Evolutionary conservation across 64 coral and sea anemone genomes (phyloP).

Genomic region (Actinia equina): DNA sequence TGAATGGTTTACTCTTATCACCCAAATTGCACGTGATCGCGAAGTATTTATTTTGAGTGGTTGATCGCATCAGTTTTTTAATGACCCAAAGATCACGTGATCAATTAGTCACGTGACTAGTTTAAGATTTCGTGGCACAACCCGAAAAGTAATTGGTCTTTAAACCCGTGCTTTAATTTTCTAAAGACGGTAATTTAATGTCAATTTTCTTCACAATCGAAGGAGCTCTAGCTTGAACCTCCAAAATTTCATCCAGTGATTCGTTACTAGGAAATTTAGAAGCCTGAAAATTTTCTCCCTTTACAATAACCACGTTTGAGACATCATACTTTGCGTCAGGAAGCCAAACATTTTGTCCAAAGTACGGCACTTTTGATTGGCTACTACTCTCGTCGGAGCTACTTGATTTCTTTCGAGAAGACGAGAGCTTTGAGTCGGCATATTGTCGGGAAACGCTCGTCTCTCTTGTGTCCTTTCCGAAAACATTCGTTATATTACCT

Average conservation of each 20-base stretch:
- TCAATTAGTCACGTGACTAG: too few relatives aligned
- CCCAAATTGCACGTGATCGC: too few relatives aligned
- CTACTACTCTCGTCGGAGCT: background rate
- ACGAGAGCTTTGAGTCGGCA: background rate
- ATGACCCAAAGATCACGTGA: too few relatives aligned
- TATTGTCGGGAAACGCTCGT: background rate
- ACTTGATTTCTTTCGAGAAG: background rate
- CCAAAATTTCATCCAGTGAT: background rate
- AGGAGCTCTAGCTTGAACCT: background rate
- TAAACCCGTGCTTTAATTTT: background rate
- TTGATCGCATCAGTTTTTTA: too few relatives aligned
- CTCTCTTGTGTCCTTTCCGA: background rate
- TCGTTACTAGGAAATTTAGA: background rate
- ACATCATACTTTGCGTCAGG: background rate
- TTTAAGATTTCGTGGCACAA: too few relatives aligned
- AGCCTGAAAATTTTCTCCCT: background rate
- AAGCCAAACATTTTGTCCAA: slow-evolving; percentile 8
- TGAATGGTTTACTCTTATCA: too few relatives aligned
- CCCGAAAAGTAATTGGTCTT: too few relatives aligned
- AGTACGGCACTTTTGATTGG: background rate
- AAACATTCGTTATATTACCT: background rate
- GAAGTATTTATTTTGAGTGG: too few relatives aligned
- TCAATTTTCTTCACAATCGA: background rate
- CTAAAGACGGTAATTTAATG: background rate
- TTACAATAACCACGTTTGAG: background rate